These are phyloP conservation scores for Axinella damicornis DNA, from an alignment of 37 sponge, comb jelly and placozoan species.

Conservation along the genomic window DNA sequence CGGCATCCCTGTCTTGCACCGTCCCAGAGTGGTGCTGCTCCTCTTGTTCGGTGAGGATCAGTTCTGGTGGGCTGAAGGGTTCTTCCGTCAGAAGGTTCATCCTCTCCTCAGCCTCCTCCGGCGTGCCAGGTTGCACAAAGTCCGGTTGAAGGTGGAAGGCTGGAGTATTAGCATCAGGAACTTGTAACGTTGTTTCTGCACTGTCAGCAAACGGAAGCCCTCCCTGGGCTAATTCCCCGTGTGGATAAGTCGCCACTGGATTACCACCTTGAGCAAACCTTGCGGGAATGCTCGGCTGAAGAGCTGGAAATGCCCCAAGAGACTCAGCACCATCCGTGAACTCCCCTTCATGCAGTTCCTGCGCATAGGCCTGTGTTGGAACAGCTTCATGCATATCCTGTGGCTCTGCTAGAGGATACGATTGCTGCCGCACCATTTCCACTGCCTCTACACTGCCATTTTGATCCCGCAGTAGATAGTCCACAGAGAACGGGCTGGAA, in stretches of 20 bases:
- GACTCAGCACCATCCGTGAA: too few species aligned
- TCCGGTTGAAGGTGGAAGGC: neutral
- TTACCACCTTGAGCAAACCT: neutral
- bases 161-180: neutral
- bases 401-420: neutral
- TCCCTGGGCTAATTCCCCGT: too few species aligned
- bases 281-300: neutral
- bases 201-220: too few species aligned
- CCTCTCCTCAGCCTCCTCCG: neutral
- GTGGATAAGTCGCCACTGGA: neutral
- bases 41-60: neutral
- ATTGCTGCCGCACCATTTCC: neutral
- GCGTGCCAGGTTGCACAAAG: neutral
- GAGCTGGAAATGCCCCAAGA: too few species aligned
- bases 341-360: too few species aligned
- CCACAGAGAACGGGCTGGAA: slow-evolving; percentile 50
- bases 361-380: neutral
- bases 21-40: neutral
- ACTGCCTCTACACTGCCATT: neutral
- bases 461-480: slow-evolving; percentile 32
- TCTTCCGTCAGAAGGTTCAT: neutral
- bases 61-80: slow-evolving; percentile 45
- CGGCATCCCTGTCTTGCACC: neutral
- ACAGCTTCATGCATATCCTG: neutral
- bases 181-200: too few species aligned